These are phyloP conservation scores for Trachymyrmex septentrionalis DNA, from an alignment of 1,140 invertebrate genomes.

Conservation along the genomic window DNA sequence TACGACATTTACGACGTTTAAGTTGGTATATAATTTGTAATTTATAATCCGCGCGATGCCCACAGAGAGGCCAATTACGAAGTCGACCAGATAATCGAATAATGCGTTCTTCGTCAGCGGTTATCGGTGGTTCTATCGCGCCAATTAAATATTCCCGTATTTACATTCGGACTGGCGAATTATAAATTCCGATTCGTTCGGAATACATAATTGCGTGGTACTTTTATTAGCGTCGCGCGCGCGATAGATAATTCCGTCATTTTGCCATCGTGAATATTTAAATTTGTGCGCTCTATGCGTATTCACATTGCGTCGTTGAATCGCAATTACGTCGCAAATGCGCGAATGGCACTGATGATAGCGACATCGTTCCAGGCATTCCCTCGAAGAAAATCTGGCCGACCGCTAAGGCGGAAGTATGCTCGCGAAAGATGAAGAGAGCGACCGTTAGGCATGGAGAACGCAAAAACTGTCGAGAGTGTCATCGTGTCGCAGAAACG, in stretches of 20 bases:
- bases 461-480: conserved; percentile 4
- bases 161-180: conserved; percentile 54
- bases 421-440: background rate
- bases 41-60: conserved; percentile 65
- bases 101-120: conserved; percentile 42
- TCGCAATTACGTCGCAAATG: conserved; percentile 20
- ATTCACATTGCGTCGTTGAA: conserved; percentile 46
- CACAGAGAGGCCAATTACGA: conserved; percentile 69
- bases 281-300: conserved; percentile 15
- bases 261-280: conserved; percentile 54
- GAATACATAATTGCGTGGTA: conserved; percentile 36
- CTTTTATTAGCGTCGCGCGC: conserved; percentile 54
- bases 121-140: conserved; percentile 43
- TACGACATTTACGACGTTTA: conserved; percentile 65
- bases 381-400: background rate
- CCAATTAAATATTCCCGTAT: conserved; percentile 64
- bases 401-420: conserved; percentile 27
- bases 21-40: conserved; percentile 67
- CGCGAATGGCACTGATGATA: conserved; percentile 18
- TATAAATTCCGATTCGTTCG: conserved; percentile 49
- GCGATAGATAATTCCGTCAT: conserved; percentile 51
- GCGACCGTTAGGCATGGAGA: conserved; percentile 17
- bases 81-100: conserved; percentile 57
- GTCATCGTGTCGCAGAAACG: conserved; percentile 23
- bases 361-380: background rate